Base-by-base conservation (phyloP, 2,888 invertebrate genomes). In the Drosophila ezoana region DNA sequence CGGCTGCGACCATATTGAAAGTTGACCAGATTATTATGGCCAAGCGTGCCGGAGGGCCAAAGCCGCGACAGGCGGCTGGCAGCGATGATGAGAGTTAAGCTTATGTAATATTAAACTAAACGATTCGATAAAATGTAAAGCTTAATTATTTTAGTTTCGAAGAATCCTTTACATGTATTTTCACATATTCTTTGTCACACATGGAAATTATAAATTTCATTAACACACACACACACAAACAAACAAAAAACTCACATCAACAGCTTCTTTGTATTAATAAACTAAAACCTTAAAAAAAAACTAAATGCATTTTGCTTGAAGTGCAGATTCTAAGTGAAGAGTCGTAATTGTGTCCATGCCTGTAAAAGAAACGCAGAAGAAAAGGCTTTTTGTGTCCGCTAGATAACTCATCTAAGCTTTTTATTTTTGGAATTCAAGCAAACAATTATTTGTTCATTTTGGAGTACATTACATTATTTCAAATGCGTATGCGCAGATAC, bases 11-110 rank as follows among this genome's bases (percentile, higher is more conserved):
- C 0, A 96, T 99, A 78, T 94, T 99, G 32, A 96, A 96, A 91
- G 97, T 99, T 28, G 98, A 99, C 93, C 98, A 99, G 93, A 99
- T 99, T 80, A 99, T 99, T 78, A 98, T 99, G 98, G 98, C 99
- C 0, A 99, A 99, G 93, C 94, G 96, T 85, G 98, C 98, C 14
- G 99, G 99, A 47, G 99, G 99, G 45, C 98, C 98, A 0, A 98
- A 98, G 92, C 94, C 97, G 2, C 94, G 95, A 86, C 94, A 94
- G 68, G 94, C 94, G 9, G 93, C 92, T 23, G 93, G 93, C 68
- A 95, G 95, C 87, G 96, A 97, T 91, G 96, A 97, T 86, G 96
- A 96, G 91, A 94, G 94, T 89, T 94, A 94, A 89, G 79, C 51
- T 38, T 43, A 37, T 20, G 16, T 41, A 18, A 51, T 23, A 49